Conservation (phyloP, 2,888 invertebrate species). For the Gryllus longicercus region DNA sequence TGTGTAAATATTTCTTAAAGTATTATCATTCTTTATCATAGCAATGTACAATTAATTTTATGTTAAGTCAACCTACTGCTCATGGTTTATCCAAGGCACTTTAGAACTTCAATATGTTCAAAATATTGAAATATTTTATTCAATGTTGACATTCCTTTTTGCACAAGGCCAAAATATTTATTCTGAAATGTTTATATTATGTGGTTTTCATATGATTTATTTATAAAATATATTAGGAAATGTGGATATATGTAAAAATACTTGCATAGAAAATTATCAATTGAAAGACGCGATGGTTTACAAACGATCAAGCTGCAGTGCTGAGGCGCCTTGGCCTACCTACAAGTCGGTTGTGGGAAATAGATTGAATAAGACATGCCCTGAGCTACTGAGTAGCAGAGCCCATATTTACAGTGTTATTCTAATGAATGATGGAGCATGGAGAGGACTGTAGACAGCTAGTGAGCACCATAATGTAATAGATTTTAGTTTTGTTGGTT, state of each 20-base stretch:
- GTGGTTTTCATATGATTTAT: no score
- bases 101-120: not conserved
- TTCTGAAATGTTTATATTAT: no score
- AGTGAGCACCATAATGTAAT: constrained; percentile 5
- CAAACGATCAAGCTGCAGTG: no score
- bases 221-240: no score
- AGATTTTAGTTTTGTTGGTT: not conserved
- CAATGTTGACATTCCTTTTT: no score
- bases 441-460: not conserved
- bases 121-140: no score
- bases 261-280: no score
- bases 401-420: not conserved
- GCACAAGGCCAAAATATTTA: no score
- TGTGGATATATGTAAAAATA: no score
- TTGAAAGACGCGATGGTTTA: no score
- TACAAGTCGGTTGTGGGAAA: not conserved
- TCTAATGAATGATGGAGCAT: not conserved
- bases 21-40: constrained; percentile 23
- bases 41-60: constrained; percentile 4
- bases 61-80: not conserved
- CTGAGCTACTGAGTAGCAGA: constrained; percentile 9
- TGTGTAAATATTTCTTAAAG: constrained; percentile 28
- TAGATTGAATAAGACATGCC: not conserved
- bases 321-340: not conserved
- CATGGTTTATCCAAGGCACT: not conserved